Conservation (phyloP, 2,113 vertebrate genomes). For the human (Homo sapiens) region GRCh38 chr9:114007501-114008000, state of each 20-base stretch:
- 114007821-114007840: conserved; percentile 19
- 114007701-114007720: neutral
- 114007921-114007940: accelerated
- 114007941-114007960: neutral
- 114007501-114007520: accelerated
- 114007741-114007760: conserved; percentile 61
- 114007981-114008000: neutral
- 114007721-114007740: conserved; percentile 23
- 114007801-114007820: conserved; percentile 54
- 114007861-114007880: neutral
- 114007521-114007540: neutral
- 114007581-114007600: neutral
- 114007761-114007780: conserved; percentile 56
- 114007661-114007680: neutral
- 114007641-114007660: neutral
- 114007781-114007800: conserved; percentile 49
- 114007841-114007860: conserved; percentile 25
- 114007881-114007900: neutral
- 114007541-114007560: neutral
- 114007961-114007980: accelerated
- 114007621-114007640: accelerated
- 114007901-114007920: neutral
- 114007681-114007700: neutral
- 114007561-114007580: accelerated
- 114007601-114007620: neutral